Base-by-base conservation (phyloP, 2,113 vertebrate genomes). In the Apistogramma diplotaenia region DNA sequence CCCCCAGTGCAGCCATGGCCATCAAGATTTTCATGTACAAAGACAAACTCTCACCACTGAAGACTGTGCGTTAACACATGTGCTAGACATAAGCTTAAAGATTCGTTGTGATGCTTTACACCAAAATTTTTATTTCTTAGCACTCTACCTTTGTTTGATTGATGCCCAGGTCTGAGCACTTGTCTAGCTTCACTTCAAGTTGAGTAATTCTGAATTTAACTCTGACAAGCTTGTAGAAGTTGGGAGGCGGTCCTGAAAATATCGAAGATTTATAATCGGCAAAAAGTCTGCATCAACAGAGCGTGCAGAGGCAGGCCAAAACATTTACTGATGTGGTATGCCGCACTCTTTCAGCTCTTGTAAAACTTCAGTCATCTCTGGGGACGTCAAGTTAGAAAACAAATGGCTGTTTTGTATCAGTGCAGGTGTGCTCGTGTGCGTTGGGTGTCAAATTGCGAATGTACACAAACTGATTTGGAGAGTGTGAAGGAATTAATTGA, bases 381-480 rank as follows among this genome's bases (percentile, higher is more conserved):
- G 70, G 59, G 82, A 60, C 5, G 3, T 76, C 73, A 33, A 72
- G 85, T 88, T 78, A 65, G 57, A 84, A 90, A 89, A 89, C 55
- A 86, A 82, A 87, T 33, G 85, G 31, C 73, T 79, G 55, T 53
- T 29, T 56, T 65, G 73, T 60, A 80, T 85, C 25, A 6, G 37
- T 83, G 79, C 83, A 87, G 71, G 85, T 75, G 74, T 74, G 31
- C 67, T 21, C 57, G 72, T 78, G 0, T 83, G 78, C 60, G 61
- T 53, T 85, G 84, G 72, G 80, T 70, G 74, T n/a, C 62, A 29
- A 25, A 19, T n/a, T 70, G 40, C 29, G 11, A 23, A 55, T 3
- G 21, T 12, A 25, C 11, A 6, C 12, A 6, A 55, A 55, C 54
- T 3, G 62, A 70, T 70, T 70, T 46, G 19, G 62, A 70, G 62